phyloP scores from a whole-genome alignment of 2,113 vertebrate genomes.

The Smithornis capensis region DNA sequence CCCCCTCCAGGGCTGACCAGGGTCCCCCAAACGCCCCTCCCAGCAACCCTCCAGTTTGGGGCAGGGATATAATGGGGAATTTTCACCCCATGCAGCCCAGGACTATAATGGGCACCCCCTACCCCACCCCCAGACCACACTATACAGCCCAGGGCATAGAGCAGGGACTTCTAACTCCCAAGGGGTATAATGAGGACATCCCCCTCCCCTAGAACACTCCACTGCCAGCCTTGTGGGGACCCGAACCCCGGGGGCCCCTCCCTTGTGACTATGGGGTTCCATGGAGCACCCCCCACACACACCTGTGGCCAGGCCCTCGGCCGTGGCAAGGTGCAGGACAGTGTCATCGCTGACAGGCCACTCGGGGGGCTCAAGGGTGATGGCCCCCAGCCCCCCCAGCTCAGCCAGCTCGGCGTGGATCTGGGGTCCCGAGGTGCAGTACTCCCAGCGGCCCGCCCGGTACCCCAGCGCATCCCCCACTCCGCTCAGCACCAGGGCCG shows the following conservation, averaged over 20 bases:
- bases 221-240: neutral
- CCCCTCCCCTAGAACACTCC: neutral
- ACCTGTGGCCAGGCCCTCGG: constrained; percentile 83
- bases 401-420: constrained; percentile 80
- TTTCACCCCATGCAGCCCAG: neutral
- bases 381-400: constrained; percentile 75
- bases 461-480: constrained; percentile 82
- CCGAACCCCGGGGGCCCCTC: neutral
- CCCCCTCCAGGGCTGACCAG: neutral
- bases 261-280: neutral
- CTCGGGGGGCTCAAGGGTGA: constrained; percentile 74
- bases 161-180: neutral
- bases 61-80: neutral
- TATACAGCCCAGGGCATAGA: neutral
- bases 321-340: constrained; percentile 81
- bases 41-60: neutral
- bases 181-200: fast-evolving
- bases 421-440: constrained; percentile 76
- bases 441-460: constrained; percentile 81
- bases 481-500: constrained; percentile 82
- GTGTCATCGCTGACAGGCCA: constrained; percentile 87
- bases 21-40: too few species aligned
- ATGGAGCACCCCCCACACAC: neutral
- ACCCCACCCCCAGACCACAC: neutral
- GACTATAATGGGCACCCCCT: neutral